Conservation (phyloP, 2,113 vertebrate species). For the Sinocyclocheilus rhinocerous region DNA sequence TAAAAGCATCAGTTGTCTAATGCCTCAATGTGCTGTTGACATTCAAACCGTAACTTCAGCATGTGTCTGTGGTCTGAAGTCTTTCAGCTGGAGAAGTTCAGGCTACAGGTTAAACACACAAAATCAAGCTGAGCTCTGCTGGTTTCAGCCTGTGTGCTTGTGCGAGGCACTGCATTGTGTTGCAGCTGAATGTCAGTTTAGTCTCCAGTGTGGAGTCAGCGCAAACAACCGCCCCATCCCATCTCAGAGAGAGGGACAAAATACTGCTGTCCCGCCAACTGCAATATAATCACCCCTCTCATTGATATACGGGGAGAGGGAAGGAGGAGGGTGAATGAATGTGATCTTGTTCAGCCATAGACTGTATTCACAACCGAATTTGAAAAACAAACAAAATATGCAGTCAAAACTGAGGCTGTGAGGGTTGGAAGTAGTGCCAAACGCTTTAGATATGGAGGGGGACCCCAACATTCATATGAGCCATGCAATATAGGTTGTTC, state of each 20-base stretch:
- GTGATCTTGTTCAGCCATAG: not conserved
- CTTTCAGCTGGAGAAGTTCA: not conserved
- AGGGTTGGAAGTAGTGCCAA: not conserved
- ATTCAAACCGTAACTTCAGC: not conserved
- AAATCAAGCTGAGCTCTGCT: not conserved
- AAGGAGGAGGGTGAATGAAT: not conserved
- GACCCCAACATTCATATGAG: not conserved
- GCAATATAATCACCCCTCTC: constrained; percentile 20
- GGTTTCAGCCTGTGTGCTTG: constrained; percentile 3
- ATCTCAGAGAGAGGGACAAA: not conserved
- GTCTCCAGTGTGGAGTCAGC: not conserved
- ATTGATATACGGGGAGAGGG: not conserved
- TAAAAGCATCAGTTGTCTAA: not conserved
- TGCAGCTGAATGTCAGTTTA: constrained; percentile 15
- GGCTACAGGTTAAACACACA: constrained; percentile 1
- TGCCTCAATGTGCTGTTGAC: not conserved
- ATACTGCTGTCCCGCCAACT: not conserved
- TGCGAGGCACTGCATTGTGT: constrained; percentile 6
- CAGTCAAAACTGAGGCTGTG: not conserved
- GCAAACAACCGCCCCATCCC: constrained; percentile 6
- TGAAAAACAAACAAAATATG: not conserved
- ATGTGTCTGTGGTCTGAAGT: not conserved
- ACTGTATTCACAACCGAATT: not conserved
- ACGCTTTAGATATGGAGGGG: not conserved
- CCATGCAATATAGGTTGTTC: not conserved